A percentile compares a stretch with the other conserved stretches of the same genome.
Conservation (phyloP, 2,888 invertebrate species). For the Polylopha cassiicola region DNA sequence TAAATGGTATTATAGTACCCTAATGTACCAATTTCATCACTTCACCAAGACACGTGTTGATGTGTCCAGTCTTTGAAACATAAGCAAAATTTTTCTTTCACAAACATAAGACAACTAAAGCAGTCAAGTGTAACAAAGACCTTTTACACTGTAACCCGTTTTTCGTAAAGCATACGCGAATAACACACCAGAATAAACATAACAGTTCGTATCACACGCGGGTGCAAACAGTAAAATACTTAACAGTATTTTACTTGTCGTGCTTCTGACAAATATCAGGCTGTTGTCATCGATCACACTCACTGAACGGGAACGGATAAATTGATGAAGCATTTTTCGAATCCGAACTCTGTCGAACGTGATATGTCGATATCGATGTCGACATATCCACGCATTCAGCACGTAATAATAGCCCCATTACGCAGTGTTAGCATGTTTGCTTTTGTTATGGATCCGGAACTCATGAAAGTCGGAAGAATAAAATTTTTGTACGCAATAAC, state of each 20-base stretch:
- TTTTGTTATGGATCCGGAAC: slow-evolving; percentile 30
- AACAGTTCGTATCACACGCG: slow-evolving; percentile 3
- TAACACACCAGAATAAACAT: too few species aligned
- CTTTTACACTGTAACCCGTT: too few species aligned
- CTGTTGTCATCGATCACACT: slow-evolving; percentile 51
- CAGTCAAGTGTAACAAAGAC: too few species aligned
- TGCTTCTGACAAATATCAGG: slow-evolving; percentile 51
- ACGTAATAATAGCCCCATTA: slow-evolving; percentile 24
- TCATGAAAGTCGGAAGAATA: too few species aligned
- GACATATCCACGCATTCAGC: slow-evolving; percentile 12
- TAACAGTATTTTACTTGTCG: slow-evolving; percentile 37
- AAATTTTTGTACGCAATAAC: too few species aligned
- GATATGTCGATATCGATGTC: slow-evolving; percentile 36
- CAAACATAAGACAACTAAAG: too few species aligned
- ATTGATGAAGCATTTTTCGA: slow-evolving; percentile 56
- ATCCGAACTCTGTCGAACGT: slow-evolving; percentile 34
- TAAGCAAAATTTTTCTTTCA: too few species aligned
- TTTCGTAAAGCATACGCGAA: too few species aligned
- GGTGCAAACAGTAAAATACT: slow-evolving; percentile 23
- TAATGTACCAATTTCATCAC: too few species aligned
- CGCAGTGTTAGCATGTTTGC: slow-evolving; percentile 24
- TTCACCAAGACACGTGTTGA: too few species aligned
- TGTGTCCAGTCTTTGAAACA: too few species aligned
- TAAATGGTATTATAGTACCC: too few species aligned
- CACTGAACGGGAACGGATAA: slow-evolving; percentile 52